Conservation (phyloP, 2,888 invertebrate genomes). For the Augiades crinisus region DNA sequence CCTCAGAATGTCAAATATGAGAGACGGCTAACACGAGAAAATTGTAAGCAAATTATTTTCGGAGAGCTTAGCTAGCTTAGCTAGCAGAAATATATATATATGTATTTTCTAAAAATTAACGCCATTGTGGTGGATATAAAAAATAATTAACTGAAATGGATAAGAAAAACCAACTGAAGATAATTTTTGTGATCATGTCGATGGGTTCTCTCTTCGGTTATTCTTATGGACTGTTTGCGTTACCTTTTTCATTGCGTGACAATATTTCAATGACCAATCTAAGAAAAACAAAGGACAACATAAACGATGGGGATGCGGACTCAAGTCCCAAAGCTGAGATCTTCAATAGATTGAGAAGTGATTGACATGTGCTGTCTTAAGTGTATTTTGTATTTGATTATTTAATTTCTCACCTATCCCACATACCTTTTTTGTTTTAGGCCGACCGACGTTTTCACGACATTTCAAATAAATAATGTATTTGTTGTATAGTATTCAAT, state of each 20-base stretch:
- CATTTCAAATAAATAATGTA: too few relatives aligned
- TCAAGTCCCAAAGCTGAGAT: constrained; percentile 1
- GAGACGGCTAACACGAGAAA: background rate
- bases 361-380: constrained; percentile 10
- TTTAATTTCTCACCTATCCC: too few relatives aligned
- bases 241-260: constrained; percentile 28
- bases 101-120: too few relatives aligned
- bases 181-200: constrained; percentile 51
- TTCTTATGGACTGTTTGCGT: constrained; percentile 51
- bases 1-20: constrained; percentile 19
- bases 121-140: background rate
- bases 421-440: too few relatives aligned
- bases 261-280: constrained; percentile 20
- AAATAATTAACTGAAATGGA: constrained; percentile 49
- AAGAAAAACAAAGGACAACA: constrained; percentile 38
- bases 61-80: constrained; percentile 1
- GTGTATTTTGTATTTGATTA: constrained; percentile 8
- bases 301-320: constrained; percentile 40
- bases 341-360: constrained; percentile 21
- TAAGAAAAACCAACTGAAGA: constrained; percentile 52
- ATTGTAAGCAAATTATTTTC: constrained; percentile 6
- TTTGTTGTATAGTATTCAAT: too few relatives aligned
- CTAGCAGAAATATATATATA: background rate
- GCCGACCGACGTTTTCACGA: too few relatives aligned
- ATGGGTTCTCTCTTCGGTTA: constrained; percentile 57